Conservation (phyloP, 2,113 vertebrate species). For the Haemorhous mexicanus region DNA sequence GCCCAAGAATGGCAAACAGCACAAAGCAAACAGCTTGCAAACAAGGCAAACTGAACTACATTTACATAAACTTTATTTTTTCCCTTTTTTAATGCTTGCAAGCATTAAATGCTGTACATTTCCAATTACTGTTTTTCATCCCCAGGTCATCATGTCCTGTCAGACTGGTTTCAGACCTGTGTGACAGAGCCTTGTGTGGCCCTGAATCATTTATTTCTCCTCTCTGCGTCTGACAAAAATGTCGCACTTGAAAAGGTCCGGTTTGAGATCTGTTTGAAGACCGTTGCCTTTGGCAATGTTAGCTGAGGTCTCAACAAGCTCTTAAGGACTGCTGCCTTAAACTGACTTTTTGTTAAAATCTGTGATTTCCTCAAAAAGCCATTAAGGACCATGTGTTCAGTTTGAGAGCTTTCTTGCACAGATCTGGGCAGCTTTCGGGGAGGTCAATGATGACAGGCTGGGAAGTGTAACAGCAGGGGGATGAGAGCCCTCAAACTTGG, state of each 20-base stretch:
- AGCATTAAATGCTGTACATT: background rate
- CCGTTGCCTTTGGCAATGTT: background rate
- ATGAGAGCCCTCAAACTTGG: background rate
- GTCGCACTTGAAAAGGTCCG: background rate
- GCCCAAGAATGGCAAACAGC: background rate
- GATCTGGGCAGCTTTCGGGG: background rate
- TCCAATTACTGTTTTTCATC: background rate
- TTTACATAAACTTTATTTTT: background rate
- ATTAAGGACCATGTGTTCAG: fast-evolving
- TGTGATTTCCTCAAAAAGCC: background rate
- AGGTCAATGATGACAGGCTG: background rate
- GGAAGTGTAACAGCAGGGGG: background rate
- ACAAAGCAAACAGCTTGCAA: background rate
- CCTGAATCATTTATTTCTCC: background rate
- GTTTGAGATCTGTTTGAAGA: background rate
- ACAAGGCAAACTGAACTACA: background rate
- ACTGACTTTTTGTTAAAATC: background rate
- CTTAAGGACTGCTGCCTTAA: background rate
- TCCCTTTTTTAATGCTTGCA: background rate
- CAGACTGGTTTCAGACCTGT: background rate
- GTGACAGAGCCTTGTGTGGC: background rate
- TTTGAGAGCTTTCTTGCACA: background rate
- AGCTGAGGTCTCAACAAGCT: background rate
- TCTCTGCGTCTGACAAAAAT: background rate
- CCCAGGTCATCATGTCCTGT: background rate